Conservation (phyloP, 2,797 vertebrate species). For the Bryconaethiops microstoma region DNA sequence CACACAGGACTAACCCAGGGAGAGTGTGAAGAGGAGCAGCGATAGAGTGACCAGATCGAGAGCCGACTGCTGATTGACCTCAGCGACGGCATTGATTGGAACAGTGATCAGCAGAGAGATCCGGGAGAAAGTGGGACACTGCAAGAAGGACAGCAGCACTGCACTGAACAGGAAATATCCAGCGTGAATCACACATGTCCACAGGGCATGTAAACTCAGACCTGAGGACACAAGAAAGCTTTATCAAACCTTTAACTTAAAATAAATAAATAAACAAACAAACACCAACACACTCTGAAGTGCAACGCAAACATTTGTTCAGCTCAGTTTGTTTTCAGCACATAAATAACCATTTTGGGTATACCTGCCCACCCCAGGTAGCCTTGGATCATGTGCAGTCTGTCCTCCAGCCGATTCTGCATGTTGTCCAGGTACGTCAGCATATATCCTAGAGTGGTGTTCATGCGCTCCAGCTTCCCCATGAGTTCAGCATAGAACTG, state of each 20-base stretch:
- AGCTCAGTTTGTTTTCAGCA: no score
- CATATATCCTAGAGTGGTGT: conserved; percentile 77
- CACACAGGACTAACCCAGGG: conserved; percentile 66
- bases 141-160: conserved; percentile 79
- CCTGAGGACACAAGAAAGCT: conserved; percentile 64
- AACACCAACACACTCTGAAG: not conserved
- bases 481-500: conserved; percentile 77
- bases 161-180: conserved; percentile 78
- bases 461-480: conserved; percentile 81
- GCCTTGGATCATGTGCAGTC: conserved; percentile 74
- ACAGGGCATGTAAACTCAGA: conserved; percentile 73
- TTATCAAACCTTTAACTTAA: not conserved
- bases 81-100: conserved; percentile 68
- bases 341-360: not conserved
- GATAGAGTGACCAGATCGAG: conserved; percentile 75
- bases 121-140: conserved; percentile 67
- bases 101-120: conserved; percentile 77
- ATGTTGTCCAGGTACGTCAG: conserved; percentile 75
- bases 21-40: conserved; percentile 67
- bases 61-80: conserved; percentile 79
- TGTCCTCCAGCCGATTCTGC: conserved; percentile 73
- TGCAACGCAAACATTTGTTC: not conserved
- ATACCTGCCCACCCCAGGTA: conserved; percentile 79
- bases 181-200: conserved; percentile 73
- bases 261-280: not conserved